Evolutionary conservation across 1,140 invertebrate genomes (phyloP).

Genomic region (Zaprionus davidi): DNA sequence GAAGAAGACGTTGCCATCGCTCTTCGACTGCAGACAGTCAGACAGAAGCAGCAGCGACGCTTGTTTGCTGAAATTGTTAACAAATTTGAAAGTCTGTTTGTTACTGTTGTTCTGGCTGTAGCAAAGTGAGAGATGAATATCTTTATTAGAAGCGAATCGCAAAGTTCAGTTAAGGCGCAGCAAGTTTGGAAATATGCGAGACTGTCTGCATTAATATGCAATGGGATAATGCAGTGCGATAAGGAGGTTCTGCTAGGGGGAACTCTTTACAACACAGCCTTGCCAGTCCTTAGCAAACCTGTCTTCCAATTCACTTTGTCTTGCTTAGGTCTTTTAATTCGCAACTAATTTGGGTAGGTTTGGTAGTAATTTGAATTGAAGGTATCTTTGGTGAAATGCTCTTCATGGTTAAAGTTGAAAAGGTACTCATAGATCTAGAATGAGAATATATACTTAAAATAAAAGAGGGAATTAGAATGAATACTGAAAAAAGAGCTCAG

Average conservation of each 20-base stretch:
- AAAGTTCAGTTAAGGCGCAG: background rate
- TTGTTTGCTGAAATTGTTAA: constrained; percentile 50
- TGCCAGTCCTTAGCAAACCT: background rate
- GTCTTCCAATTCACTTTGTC: background rate
- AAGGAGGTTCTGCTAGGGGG: background rate
- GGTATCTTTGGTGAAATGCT: too few species aligned
- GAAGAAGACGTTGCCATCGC: background rate
- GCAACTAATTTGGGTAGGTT: too few species aligned
- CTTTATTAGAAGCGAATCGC: constrained; percentile 24
- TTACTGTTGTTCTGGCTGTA: constrained; percentile 10
- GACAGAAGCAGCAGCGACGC: constrained; percentile 22
- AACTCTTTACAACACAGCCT: background rate
- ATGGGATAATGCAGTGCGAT: background rate
- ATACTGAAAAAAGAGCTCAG: too few species aligned
- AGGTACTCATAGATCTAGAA: too few species aligned
- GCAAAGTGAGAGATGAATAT: constrained; percentile 32
- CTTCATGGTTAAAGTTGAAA: too few species aligned
- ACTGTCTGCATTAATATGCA: constrained; percentile 1
- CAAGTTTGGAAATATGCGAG: constrained; percentile 2
- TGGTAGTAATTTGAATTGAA: too few species aligned
- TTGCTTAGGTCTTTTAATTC: too few species aligned
- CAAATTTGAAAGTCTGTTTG: constrained; percentile 40
- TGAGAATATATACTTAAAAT: too few species aligned
- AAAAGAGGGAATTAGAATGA: too few species aligned
- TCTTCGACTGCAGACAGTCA: background rate